phyloP scores from a whole-genome alignment of 2,888 invertebrate species.

The Minunthozetes semirufus region DNA sequence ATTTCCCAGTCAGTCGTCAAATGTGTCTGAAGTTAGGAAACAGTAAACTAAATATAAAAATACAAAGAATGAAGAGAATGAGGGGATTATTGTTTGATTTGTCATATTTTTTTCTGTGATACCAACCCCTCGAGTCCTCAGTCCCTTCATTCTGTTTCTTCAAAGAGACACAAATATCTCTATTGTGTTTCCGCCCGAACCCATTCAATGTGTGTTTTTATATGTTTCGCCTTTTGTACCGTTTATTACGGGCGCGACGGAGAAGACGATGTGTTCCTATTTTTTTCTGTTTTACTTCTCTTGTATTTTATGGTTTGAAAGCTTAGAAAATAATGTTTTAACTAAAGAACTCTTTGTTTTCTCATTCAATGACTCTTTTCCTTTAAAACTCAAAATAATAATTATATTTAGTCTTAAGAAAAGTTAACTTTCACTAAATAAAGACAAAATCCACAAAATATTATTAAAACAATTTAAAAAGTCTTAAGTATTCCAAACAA shows the following conservation, averaged over 20 bases:
- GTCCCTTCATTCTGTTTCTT: not conserved
- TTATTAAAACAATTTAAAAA: no score
- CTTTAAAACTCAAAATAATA: no score
- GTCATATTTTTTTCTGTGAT: slow-evolving; percentile 1
- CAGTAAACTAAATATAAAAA: not conserved
- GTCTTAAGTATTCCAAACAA: no score
- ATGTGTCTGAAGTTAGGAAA: not conserved
- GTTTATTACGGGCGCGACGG: not conserved
- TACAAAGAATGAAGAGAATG: not conserved
- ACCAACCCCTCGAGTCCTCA: not conserved
- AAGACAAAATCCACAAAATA: no score
- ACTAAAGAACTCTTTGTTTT: no score
- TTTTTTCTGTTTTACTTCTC: not conserved
- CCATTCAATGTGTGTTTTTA: not conserved
- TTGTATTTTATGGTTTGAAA: not conserved
- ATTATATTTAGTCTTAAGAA: no score
- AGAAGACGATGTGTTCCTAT: not conserved
- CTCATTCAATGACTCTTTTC: no score
- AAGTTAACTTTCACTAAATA: no score
- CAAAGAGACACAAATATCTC: slow-evolving; percentile 8
- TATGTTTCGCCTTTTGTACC: not conserved
- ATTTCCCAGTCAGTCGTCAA: not conserved
- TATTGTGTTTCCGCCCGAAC: not conserved
- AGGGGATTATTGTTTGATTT: not conserved
- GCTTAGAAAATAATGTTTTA: no score